Percentiles rank a stretch among this genome's conserved stretches.
phyloP scores from a whole-genome alignment of 2,113 vertebrate genomes.

The Serranochromis macrocephalus region DNA sequence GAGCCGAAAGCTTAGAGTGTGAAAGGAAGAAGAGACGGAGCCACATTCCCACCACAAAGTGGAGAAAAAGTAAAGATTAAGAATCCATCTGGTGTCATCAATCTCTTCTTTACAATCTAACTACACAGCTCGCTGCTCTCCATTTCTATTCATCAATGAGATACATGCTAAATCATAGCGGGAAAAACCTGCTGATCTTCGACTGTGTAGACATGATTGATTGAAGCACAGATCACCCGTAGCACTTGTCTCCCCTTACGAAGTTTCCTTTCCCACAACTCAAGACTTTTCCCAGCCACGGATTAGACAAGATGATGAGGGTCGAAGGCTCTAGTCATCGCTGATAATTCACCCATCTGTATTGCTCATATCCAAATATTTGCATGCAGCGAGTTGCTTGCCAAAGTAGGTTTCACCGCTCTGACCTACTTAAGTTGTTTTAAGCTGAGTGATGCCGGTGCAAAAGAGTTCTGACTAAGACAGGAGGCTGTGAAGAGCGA shows the following conservation, averaged over 20 bases:
- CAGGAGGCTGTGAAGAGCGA: not conserved
- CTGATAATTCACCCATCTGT: constrained; percentile 34
- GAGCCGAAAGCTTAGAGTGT: not conserved
- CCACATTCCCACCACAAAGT: not conserved
- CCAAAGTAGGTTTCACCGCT: constrained; percentile 35
- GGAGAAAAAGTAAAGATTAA: constrained; percentile 15
- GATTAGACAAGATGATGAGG: constrained; percentile 34
- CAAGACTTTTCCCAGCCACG: not conserved
- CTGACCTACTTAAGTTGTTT: constrained; percentile 62
- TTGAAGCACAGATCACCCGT: not conserved
- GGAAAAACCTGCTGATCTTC: constrained; percentile 19
- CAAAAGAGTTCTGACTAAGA: constrained; percentile 26
- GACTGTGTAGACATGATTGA: constrained; percentile 24
- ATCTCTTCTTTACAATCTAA: constrained; percentile 33
- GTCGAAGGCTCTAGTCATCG: constrained; percentile 18
- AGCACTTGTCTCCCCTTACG: constrained; percentile 1
- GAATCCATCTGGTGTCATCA: constrained; percentile 19
- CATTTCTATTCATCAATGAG: constrained; percentile 30
- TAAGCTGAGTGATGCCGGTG: constrained; percentile 28
- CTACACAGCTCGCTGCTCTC: constrained; percentile 9
- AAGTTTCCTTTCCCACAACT: constrained; percentile 20
- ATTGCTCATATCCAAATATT: constrained; percentile 48
- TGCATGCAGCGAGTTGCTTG: constrained; percentile 33
- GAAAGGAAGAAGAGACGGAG: not conserved
- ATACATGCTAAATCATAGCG: constrained; percentile 24